Conservation (phyloP, 1,140 invertebrate genomes). For the Nymphalis io region DNA sequence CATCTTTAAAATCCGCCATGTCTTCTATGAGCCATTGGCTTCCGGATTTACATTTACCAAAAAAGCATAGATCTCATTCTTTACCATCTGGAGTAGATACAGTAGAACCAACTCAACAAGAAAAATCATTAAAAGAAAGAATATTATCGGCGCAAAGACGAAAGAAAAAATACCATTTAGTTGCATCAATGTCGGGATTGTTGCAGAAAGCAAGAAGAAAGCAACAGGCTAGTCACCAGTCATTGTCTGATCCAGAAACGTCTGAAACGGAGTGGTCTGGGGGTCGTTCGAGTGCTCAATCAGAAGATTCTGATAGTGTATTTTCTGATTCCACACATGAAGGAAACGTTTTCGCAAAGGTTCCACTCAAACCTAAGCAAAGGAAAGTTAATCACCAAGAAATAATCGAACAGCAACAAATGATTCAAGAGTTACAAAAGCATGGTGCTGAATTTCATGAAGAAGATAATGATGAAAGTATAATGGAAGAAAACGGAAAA, state of each 20-base stretch:
- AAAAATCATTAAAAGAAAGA: constrained; percentile 76
- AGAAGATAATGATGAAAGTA: constrained; percentile 56
- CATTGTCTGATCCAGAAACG: constrained; percentile 88
- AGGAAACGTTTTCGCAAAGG: constrained; percentile 83
- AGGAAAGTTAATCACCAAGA: constrained; percentile 78
- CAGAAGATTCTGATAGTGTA: constrained; percentile 87
- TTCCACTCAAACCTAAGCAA: constrained; percentile 80
- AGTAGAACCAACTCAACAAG: constrained; percentile 75
- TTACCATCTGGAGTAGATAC: constrained; percentile 86
- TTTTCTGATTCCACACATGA: constrained; percentile 85
- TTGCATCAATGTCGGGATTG: constrained; percentile 89
- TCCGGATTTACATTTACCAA: constrained; percentile 89
- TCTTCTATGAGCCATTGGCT: constrained; percentile 90
- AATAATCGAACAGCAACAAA: constrained; percentile 77
- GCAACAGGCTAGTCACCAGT: constrained; percentile 82
- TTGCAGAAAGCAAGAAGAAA: constrained; percentile 89
- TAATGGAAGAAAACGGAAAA: constrained; percentile 67
- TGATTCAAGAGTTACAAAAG: constrained; percentile 76
- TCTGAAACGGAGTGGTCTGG: constrained; percentile 89
- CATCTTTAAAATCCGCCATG: constrained; percentile 89
- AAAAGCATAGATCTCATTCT: constrained; percentile 89
- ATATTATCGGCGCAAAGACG: constrained; percentile 80
- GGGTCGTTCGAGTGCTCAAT: constrained; percentile 84
- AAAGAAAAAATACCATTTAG: constrained; percentile 89
- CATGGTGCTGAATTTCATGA: constrained; percentile 65